phyloP scores from a whole-genome alignment of 2,113 vertebrate species.

The Polypterus bichir region DNA sequence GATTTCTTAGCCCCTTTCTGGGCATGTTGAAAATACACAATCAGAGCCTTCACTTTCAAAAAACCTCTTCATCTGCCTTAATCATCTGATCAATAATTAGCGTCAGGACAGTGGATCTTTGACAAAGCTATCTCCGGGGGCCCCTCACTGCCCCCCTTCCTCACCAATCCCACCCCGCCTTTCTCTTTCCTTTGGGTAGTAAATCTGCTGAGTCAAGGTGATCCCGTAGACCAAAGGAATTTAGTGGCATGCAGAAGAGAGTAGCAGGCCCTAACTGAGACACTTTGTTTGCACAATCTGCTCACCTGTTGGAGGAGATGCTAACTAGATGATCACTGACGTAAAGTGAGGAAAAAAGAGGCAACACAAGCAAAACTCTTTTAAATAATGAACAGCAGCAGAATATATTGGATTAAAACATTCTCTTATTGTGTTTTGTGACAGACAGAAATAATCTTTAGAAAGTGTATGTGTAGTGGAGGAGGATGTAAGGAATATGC shows the following conservation, averaged over 20 bases:
- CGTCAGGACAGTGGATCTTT: constrained; percentile 62
- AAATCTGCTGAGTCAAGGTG: constrained; percentile 93
- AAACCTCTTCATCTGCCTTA: constrained; percentile 91
- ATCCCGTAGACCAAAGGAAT: constrained; percentile 67
- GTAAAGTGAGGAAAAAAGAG: too few relatives aligned
- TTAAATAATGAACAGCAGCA: too few relatives aligned
- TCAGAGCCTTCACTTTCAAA: constrained; percentile 75
- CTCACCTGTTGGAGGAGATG: too few relatives aligned
- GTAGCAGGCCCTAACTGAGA: constrained; percentile 43
- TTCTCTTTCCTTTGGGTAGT: constrained; percentile 52
- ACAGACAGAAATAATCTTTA: too few relatives aligned
- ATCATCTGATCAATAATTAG: constrained; percentile 94
- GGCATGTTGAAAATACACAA: constrained; percentile 72
- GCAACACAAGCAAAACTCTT: too few relatives aligned
- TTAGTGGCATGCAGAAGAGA: constrained; percentile 45
- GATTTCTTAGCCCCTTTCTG: constrained; percentile 73
- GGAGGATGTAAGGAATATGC: too few relatives aligned
- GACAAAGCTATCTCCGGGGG: constrained; percentile 61
- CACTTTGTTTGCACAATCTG: background rate
- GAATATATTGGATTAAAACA: too few relatives aligned
- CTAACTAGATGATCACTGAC: too few relatives aligned
- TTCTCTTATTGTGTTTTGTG: too few relatives aligned
- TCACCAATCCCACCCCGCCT: constrained; percentile 32
- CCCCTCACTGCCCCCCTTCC: constrained; percentile 29
- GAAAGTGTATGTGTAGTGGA: too few relatives aligned